Base-by-base conservation (phyloP, 2,113 vertebrate genomes). In the Microtus ochrogaster region DNA sequence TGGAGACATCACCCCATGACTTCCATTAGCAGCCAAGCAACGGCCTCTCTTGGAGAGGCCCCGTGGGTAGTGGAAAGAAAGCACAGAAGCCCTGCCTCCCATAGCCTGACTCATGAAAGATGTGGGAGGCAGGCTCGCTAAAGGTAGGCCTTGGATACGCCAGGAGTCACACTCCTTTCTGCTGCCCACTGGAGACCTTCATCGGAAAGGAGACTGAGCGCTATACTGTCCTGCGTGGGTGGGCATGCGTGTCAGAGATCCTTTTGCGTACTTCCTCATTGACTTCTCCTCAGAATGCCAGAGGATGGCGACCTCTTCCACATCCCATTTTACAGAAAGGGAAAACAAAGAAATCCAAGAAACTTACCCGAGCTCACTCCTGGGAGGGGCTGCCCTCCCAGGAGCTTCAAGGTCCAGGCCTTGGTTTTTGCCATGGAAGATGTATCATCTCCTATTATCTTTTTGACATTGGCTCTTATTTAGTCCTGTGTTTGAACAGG, bases 1-100 rank as follows among this genome's bases (percentile, higher is more conserved):
- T 55, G 82, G 73, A 96, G 82, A 68, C 11, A 39, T 91, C 70
- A 68, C 66, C 44, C 79, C 30, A 36, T 89, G 73, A 89, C 41
- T 72, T 63, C 77, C 47, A 89, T 77, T 65, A 93, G 33, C 72
- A 93, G 87, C 52, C 49, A 36, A 76, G 72, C 83, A 74, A 93
- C n/a, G 76, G 49, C 77, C 61, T 82, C 82, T 86, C 93, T 44
- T 77, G 55, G 79, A 90, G 70, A 55, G 76, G 68, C 5, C 33
- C 70, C 30, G 28, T 41, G 66, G 3, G 44, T n/a, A 72, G 36
- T 52, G 22, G 66, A 41, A 72, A 16, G 47, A n/a, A 73, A 47
- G n/a, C 33, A 16, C 21, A 55, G 63, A 68, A 68, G 41, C 41
- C 47, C 41, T 21, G 28, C 41, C 83, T 47, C 41, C 17, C 28